These are phyloP conservation scores for Drosophila lacicola DNA, from an alignment of 2,888 invertebrate genomes.

Conservation along the genomic window DNA sequence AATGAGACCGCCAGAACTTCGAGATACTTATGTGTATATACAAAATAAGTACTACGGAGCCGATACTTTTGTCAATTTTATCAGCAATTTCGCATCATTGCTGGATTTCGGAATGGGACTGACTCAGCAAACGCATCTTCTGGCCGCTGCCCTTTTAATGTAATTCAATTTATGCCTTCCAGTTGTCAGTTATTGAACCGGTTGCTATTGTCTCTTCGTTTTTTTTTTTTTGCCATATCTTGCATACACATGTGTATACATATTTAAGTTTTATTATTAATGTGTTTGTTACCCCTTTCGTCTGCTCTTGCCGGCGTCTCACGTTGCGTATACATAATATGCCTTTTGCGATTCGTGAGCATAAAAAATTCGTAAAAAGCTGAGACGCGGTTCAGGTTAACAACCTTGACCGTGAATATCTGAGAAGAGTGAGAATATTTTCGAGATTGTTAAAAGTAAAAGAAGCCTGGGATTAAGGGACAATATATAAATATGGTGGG, in stretches of 20 bases:
- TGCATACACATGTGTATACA: slow-evolving; percentile 2
- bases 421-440: slow-evolving; percentile 33
- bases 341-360: slow-evolving; percentile 23
- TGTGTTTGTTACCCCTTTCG: slow-evolving; percentile 17
- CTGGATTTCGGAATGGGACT: slow-evolving; percentile 8
- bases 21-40: slow-evolving; percentile 16
- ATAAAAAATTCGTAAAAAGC: slow-evolving; percentile 39
- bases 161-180: slow-evolving; percentile 68
- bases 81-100: slow-evolving; percentile 43
- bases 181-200: slow-evolving; percentile 73
- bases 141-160: slow-evolving; percentile 65
- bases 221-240: slow-evolving; percentile 32
- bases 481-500: neutral
- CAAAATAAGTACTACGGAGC: slow-evolving; percentile 18
- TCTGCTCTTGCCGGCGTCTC: slow-evolving; percentile 20
- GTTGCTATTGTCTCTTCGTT: slow-evolving; percentile 45
- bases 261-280: slow-evolving; percentile 42
- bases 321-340: slow-evolving; percentile 62
- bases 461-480: slow-evolving; percentile 8
- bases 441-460: slow-evolving; percentile 14
- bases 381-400: slow-evolving; percentile 63
- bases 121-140: slow-evolving; percentile 46
- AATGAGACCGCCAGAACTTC: slow-evolving; percentile 49
- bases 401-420: slow-evolving; percentile 75
- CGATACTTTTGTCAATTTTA: slow-evolving; percentile 38